Percentiles rank a stretch among this genome's conserved stretches.
Conservation (phyloP, 2,113 vertebrate genomes). For the Syngnathoides biaculeatus region DNA sequence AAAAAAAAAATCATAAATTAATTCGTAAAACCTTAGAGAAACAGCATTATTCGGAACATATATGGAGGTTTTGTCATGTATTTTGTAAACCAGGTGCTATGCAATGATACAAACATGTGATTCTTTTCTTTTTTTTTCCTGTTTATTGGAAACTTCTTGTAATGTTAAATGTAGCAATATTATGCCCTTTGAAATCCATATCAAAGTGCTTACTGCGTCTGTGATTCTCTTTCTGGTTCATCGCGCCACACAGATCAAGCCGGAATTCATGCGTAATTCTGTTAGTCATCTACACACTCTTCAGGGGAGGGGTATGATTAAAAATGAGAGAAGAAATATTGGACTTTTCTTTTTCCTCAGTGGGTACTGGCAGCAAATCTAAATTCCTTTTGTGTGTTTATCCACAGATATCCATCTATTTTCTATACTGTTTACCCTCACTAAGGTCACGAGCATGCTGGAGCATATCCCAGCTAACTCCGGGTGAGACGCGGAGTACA, state of each 20-base stretch:
- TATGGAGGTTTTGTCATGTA: neutral
- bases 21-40: neutral
- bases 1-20: conserved; percentile 9
- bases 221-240: conserved; percentile 47
- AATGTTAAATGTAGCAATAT: conserved; percentile 35
- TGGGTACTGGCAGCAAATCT: conserved; percentile 21
- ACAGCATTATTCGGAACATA: neutral
- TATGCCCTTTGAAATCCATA: conserved; percentile 52
- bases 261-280: conserved; percentile 45
- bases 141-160: conserved; percentile 8
- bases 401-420: too few relatives aligned
- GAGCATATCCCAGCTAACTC: too few relatives aligned
- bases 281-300: conserved; percentile 41
- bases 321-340: conserved; percentile 25
- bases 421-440: too few relatives aligned
- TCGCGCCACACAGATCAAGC: conserved; percentile 42
- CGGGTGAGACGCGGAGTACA: too few relatives aligned
- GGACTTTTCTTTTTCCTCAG: conserved; percentile 16
- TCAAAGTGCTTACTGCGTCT: conserved; percentile 54
- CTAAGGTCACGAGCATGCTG: too few relatives aligned
- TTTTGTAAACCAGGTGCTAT: conserved; percentile 10
- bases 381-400: neutral
- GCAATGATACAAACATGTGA: neutral
- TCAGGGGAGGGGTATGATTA: conserved; percentile 16
- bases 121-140: neutral